phyloP scores from a whole-genome alignment of 1,140 invertebrate species.

The Meteorus sp. region DNA sequence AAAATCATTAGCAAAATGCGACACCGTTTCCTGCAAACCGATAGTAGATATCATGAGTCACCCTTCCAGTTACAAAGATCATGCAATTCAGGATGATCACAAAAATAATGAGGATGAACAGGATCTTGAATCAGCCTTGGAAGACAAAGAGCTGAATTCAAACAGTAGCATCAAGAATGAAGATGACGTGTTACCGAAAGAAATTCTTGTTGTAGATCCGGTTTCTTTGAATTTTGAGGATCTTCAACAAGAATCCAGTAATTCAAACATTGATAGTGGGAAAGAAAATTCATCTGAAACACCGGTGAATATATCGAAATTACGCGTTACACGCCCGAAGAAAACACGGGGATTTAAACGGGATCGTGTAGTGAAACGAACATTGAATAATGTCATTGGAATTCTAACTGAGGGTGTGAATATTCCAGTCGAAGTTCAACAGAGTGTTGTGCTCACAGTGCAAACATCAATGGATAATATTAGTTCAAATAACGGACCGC shows the following conservation, averaged over 20 bases:
- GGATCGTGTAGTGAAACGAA: constrained; percentile 44
- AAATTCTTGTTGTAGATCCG: constrained; percentile 22
- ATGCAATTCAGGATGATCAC: not conserved
- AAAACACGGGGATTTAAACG: constrained; percentile 44
- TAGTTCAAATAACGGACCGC: constrained; percentile 24
- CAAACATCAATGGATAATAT: constrained; percentile 43
- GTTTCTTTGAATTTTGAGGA: constrained; percentile 43
- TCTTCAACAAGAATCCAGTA: constrained; percentile 51
- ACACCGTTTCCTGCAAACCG: no score
- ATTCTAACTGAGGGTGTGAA: constrained; percentile 56
- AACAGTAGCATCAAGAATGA: constrained; percentile 12
- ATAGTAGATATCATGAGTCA: no score
- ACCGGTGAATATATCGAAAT: constrained; percentile 40
- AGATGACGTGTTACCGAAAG: constrained; percentile 12
- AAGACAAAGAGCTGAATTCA: not conserved
- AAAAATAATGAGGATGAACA: not conserved
- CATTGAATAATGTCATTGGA: constrained; percentile 53
- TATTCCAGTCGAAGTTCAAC: constrained; percentile 47
- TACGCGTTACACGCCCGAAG: constrained; percentile 46
- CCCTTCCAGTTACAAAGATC: no score
- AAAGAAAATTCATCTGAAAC: constrained; percentile 55
- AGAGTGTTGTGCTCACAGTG: constrained; percentile 49
- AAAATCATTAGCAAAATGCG: not conserved
- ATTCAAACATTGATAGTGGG: constrained; percentile 54
- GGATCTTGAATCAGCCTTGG: no score